Conservation (phyloP, 2,797 vertebrate genomes). For the Falco columbarius region DNA sequence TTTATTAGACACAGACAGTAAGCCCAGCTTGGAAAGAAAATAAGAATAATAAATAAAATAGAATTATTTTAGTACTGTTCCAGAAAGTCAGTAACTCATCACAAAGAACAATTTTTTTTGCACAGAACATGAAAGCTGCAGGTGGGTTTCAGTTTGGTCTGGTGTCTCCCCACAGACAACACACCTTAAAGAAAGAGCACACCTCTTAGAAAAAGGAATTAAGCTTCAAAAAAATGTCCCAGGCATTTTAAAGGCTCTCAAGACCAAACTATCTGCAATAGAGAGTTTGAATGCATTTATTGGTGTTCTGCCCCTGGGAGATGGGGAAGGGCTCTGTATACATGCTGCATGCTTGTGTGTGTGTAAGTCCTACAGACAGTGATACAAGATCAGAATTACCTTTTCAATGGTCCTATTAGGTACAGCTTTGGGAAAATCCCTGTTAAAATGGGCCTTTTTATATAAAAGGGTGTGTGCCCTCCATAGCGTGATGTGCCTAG, state of each 20-base stretch:
- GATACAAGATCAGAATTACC: neutral
- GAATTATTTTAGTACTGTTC: neutral
- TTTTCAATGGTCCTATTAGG: neutral
- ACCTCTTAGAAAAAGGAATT: neutral
- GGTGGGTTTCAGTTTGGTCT: neutral
- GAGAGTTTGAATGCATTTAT: neutral
- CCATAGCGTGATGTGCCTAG: neutral
- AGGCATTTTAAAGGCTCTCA: neutral
- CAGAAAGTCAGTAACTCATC: neutral
- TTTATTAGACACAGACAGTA: constrained; percentile 18
- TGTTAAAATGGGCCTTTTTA: neutral
- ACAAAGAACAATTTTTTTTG: neutral
- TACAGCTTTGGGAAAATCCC: neutral
- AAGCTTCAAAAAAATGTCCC: neutral
- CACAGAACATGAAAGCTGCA: neutral
- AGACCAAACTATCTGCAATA: neutral
- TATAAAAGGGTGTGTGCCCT: neutral
- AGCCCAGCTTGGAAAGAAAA: constrained; percentile 16
- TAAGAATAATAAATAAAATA: constrained; percentile 13
- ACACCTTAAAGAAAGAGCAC: neutral
- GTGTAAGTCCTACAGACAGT: neutral
- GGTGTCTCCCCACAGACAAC: neutral
- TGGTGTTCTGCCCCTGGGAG: neutral
- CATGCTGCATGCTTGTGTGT: neutral
- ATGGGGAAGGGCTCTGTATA: neutral